Evolutionary conservation across 2,797 vertebrate species (phyloP).

Genomic region (Podargus strigoides): DNA sequence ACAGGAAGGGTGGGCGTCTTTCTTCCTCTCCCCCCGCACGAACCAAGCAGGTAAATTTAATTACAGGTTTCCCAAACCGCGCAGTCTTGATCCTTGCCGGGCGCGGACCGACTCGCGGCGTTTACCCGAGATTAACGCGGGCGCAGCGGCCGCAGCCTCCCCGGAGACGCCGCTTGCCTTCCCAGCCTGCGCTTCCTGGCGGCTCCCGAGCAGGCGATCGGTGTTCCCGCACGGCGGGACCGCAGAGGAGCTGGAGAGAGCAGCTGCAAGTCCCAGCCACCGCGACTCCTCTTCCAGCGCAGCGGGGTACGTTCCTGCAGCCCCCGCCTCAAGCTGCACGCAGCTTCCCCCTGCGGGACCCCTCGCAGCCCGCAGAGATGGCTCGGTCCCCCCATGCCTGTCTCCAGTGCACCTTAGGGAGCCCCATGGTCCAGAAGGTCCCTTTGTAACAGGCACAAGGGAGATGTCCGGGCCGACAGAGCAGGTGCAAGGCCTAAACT

Average conservation of each 20-base stretch:
- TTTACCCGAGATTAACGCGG: neutral
- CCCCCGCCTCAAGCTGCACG: neutral
- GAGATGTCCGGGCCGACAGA: neutral
- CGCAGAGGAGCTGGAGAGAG: too few relatives aligned
- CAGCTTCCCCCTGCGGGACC: neutral
- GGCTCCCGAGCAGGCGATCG: neutral
- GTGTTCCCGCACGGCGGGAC: neutral
- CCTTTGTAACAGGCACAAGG: neutral
- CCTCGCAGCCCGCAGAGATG: neutral
- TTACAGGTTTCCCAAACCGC: neutral
- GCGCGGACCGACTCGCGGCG: neutral
- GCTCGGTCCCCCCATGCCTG: too few relatives aligned
- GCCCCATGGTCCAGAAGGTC: neutral
- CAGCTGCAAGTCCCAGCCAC: neutral
- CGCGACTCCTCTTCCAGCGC: neutral
- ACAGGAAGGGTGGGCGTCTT: neutral
- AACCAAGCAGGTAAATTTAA: neutral
- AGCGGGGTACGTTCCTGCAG: accelerated
- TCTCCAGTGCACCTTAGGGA: neutral
- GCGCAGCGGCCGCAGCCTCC: neutral
- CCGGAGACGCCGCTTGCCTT: neutral
- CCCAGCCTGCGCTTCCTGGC: neutral
- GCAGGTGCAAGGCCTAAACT: neutral
- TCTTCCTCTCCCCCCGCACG: neutral
- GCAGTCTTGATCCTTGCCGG: neutral